phyloP scores from a whole-genome alignment of 2,888 invertebrate genomes.

The Cinara cedri region DNA sequence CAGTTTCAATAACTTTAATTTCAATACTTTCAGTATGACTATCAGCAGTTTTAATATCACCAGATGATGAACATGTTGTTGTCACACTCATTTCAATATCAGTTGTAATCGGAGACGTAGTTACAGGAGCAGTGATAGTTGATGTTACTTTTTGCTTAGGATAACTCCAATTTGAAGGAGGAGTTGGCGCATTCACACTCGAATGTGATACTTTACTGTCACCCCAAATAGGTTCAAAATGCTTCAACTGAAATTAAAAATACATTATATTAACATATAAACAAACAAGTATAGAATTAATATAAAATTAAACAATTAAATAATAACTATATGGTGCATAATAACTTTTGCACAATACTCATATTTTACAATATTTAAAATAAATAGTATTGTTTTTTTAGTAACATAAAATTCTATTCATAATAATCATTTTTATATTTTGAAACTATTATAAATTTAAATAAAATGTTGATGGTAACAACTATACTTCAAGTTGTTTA shows the following conservation, averaged over 20 bases:
- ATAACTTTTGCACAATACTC: too few species aligned
- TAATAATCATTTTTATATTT: too few species aligned
- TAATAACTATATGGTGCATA: too few species aligned
- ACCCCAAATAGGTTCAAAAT: conserved; percentile 97
- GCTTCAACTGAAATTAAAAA: conserved; percentile 70
- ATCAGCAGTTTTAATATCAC: conserved; percentile 9
- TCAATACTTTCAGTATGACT: not conserved
- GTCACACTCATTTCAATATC: not conserved
- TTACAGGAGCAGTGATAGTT: conserved; percentile 28
- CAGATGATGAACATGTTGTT: conserved; percentile 6
- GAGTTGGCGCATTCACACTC: not conserved
- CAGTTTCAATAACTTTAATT: too few species aligned
- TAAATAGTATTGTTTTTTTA: too few species aligned
- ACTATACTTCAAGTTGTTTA: too few species aligned
- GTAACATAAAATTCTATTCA: too few species aligned
- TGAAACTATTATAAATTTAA: too few species aligned
- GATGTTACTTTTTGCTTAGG: conserved; percentile 13
- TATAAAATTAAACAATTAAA: too few species aligned
- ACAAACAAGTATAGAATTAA: too few species aligned
- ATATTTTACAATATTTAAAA: too few species aligned
- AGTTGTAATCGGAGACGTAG: not conserved
- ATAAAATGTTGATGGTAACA: too few species aligned
- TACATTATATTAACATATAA: conserved; percentile 1
- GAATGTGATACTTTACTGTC: conserved; percentile 66
- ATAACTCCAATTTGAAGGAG: conserved; percentile 5